phyloP scores from a whole-genome alignment of 2,797 vertebrate genomes.

The Margarornis squamiger region DNA sequence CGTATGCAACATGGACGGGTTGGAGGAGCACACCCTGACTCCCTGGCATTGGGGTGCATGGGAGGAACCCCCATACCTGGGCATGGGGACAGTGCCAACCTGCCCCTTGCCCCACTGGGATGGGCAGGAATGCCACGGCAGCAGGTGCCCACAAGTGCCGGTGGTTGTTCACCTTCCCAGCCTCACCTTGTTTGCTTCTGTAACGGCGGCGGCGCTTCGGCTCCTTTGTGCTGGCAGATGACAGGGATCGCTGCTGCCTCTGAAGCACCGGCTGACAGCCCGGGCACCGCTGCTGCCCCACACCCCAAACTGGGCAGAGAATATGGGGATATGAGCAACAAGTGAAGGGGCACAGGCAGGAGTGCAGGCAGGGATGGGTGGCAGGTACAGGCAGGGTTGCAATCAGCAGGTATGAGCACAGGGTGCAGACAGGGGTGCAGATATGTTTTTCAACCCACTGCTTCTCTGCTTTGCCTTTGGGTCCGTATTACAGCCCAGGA shows the following conservation, averaged over 20 bases:
- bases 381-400: neutral
- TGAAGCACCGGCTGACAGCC: neutral
- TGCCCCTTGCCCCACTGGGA: neutral
- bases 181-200: neutral
- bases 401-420: neutral
- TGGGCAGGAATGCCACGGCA: rapidly evolving
- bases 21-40: neutral
- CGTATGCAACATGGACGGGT: rapidly evolving
- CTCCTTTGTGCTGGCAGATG: conserved; percentile 31
- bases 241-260: neutral
- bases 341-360: neutral
- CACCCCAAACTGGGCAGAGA: neutral
- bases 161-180: neutral
- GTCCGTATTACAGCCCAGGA: neutral
- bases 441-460: neutral
- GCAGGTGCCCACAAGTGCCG: neutral
- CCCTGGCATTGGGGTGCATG: rapidly evolving
- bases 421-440: neutral
- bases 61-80: neutral
- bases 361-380: neutral
- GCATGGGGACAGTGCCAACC: neutral
- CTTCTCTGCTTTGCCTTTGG: neutral
- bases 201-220: neutral
- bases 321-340: neutral
- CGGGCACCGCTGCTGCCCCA: rapidly evolving